Evolutionary conservation across 2,113 vertebrate species (phyloP), one percentile per base, ranked within the genome.

Genomic region (Nymphicus hollandicus): DNA sequence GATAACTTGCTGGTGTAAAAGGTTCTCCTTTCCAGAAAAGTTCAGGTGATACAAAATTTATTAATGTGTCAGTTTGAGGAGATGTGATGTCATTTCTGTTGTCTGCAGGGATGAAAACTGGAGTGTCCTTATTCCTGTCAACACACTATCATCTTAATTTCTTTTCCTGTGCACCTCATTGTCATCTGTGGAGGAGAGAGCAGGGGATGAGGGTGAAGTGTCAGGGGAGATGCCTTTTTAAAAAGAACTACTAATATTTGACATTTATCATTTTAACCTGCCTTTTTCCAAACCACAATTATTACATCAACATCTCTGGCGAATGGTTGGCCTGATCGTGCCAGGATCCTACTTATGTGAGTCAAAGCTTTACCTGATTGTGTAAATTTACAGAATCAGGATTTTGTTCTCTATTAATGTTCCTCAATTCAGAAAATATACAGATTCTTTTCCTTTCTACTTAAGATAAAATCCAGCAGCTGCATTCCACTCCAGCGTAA

Each of bases 21-120:
- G 98, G 98, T 98, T 98, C 90, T 94, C 92, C 95, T 97, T 97
- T 88, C 97, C 97, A 98, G 98, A 98, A 98, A 99, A 99, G 98
- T 99, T 99, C 98, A 99, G 98, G 98, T 99, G 98, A 98, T 98
- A 98, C 98, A 98, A 98, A 98, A 99, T 99, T 99, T 99, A 99
- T 99, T 99, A 99, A 98, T 96, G 98, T 98, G 98, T 98, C 98
- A 99, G 97, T 98, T 97, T 98, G 98, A 98, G 97, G 95, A 95
- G 97, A 98, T 49, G 97, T 98, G 98, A 98, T 98, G 98, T 98
- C 98, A 98, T 97, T 97, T 97, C 98, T 98, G 97, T 98, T 98
- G 98, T 98, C 98, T 98, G 97, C 90, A 94, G 98, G 98, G 96
- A 97, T 98, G 98, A 98, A 97, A 98, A 98, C 97, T 92, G 97